Conservation (phyloP, 2,113 vertebrate species). For the Eupsittula cactorum region DNA sequence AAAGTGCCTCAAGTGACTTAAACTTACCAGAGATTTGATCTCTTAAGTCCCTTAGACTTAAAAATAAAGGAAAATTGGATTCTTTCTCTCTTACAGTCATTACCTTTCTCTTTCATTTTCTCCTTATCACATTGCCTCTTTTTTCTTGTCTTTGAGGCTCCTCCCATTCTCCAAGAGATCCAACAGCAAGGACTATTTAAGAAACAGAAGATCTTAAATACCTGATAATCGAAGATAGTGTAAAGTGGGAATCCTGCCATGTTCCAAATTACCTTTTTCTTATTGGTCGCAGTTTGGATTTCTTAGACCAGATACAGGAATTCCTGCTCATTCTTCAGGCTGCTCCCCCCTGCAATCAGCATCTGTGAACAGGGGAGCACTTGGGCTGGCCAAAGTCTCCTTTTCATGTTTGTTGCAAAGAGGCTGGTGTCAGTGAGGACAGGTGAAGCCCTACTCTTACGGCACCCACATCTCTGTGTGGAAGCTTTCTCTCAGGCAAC, state of each 20-base stretch:
- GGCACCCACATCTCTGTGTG: background rate
- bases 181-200: background rate
- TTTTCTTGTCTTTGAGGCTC: background rate
- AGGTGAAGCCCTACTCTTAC: background rate
- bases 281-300: background rate
- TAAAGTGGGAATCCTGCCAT: background rate
- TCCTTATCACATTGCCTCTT: background rate
- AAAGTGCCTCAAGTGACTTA: background rate
- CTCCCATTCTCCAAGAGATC: background rate
- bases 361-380: background rate
- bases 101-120: background rate
- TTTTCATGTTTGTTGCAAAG: background rate
- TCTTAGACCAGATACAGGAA: background rate
- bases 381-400: background rate
- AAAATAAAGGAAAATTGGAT: background rate
- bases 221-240: background rate
- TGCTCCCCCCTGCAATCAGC: background rate
- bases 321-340: background rate
- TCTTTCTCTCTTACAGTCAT: background rate
- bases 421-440: background rate
- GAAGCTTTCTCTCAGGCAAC: background rate
- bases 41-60: background rate
- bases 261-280: background rate
- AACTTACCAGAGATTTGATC: background rate
- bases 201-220: background rate